These are phyloP conservation scores for Scaptomyza caliginosa DNA, from an alignment of 2,888 invertebrate species.

Conservation along the genomic window DNA sequence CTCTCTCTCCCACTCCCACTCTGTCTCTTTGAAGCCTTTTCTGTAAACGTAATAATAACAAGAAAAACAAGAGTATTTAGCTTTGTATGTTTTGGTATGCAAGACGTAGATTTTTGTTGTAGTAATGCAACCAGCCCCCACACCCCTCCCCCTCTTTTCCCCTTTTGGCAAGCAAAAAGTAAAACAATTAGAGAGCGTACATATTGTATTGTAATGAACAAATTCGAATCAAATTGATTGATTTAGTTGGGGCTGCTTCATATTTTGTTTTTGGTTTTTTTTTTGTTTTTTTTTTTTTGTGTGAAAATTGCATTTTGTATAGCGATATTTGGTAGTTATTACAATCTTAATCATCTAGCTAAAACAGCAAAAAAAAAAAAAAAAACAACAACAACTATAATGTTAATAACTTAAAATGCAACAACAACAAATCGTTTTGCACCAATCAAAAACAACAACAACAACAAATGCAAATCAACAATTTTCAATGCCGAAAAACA, in stretches of 20 bases:
- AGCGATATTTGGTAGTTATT: slow-evolving; percentile 45
- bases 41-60: background rate
- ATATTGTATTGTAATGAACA: slow-evolving; percentile 9
- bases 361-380: slow-evolving; percentile 29
- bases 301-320: slow-evolving; percentile 54
- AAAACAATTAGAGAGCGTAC: slow-evolving; percentile 27
- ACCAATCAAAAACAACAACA: slow-evolving; percentile 34
- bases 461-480: slow-evolving; percentile 35
- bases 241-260: slow-evolving; percentile 47
- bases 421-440: slow-evolving; percentile 24
- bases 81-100: slow-evolving; percentile 37
- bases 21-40: slow-evolving; percentile 6
- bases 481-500: slow-evolving; percentile 10
- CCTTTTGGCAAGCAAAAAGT: background rate
- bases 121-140: slow-evolving; percentile 28
- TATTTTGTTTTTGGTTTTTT: slow-evolving; percentile 48
- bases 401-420: slow-evolving; percentile 15
- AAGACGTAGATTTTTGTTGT: slow-evolving; percentile 40
- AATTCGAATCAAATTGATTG: slow-evolving; percentile 1
- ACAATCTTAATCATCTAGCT: slow-evolving; percentile 34
- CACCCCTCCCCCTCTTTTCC: background rate
- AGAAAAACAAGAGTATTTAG: background rate
- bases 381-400: slow-evolving; percentile 27
- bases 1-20: background rate
- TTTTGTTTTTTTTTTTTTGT: too few relatives aligned